A percentile compares a stretch with the other conserved stretches of the same genome.
These are phyloP conservation scores for Oncorhynchus masou DNA, from an alignment of 2,113 vertebrate genomes.

Conservation along the genomic window DNA sequence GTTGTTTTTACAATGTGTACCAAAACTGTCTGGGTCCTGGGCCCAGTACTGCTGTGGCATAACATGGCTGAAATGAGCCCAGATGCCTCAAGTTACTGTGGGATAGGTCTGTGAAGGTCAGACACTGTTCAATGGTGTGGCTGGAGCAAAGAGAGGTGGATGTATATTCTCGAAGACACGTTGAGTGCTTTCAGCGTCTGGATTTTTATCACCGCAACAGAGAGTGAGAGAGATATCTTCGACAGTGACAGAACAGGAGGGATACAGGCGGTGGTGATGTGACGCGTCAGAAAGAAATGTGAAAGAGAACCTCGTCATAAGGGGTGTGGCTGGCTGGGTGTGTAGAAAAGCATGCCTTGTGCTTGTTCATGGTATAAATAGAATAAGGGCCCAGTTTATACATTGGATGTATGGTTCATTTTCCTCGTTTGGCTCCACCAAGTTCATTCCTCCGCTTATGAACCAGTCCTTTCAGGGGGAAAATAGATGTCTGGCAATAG, in stretches of 20 bases:
- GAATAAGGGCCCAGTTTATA: neutral
- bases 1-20: conserved; percentile 3
- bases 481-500: neutral
- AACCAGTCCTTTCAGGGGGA: neutral
- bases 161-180: conserved; percentile 10
- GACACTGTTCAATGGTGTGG: conserved; percentile 1
- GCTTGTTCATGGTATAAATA: neutral
- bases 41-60: neutral
- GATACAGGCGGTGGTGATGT: neutral
- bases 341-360: neutral
- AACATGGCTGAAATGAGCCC: neutral
- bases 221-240: conserved; percentile 17
- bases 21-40: conserved; percentile 2
- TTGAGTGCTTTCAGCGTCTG: conserved; percentile 4
- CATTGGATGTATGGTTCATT: conserved; percentile 3
- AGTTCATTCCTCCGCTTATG: neutral
- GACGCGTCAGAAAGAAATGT: neutral
- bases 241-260: neutral
- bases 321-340: neutral
- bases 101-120: conserved; percentile 22
- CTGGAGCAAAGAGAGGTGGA: neutral
- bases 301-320: neutral
- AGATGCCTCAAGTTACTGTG: conserved; percentile 17
- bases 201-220: conserved; percentile 8
- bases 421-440: neutral